Percentiles rank a stretch among this genome's conserved stretches.
These are phyloP conservation scores for Mimumesa dahlbomi DNA, from an alignment of 2,888 invertebrate genomes.

Conservation along the genomic window DNA sequence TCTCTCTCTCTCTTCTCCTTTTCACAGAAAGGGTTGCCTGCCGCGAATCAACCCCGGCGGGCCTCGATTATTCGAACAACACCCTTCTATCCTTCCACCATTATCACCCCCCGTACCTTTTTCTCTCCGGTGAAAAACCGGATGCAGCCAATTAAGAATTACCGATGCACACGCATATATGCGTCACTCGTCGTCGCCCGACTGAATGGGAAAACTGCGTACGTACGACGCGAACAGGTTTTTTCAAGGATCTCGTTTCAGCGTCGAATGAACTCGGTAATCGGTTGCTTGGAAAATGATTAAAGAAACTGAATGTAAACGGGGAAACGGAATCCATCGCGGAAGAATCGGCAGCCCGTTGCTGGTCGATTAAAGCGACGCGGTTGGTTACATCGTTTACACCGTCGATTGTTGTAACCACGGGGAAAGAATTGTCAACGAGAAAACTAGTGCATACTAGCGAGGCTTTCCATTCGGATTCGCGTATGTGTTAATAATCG, in stretches of 20 bases:
- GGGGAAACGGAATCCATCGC: too few relatives aligned
- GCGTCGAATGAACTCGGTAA: background rate
- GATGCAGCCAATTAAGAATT: conserved; percentile 44
- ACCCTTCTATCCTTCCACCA: background rate
- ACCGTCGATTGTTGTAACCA: too few relatives aligned
- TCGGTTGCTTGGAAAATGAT: conserved; percentile 11
- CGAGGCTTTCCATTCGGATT: too few relatives aligned
- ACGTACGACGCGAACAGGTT: background rate
- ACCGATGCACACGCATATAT: conserved; percentile 7
- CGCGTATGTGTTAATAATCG: too few relatives aligned
- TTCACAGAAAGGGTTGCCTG: conserved; percentile 19
- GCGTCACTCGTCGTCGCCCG: background rate
- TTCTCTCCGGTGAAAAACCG: background rate
- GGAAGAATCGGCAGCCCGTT: too few relatives aligned
- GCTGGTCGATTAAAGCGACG: too few relatives aligned
- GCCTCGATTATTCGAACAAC: conserved; percentile 52
- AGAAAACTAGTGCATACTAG: too few relatives aligned
- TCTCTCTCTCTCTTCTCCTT: conserved; percentile 1
- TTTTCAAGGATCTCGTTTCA: background rate
- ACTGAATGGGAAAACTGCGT: conserved; percentile 15
- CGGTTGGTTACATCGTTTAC: too few relatives aligned
- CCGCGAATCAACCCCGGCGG: conserved; percentile 34
- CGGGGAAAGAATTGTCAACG: too few relatives aligned
- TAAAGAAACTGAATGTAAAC: too few relatives aligned
- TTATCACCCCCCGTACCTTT: conserved; percentile 2